Percentiles rank a stretch among this genome's conserved stretches.
Evolutionary conservation across 2,113 vertebrate species (phyloP).

Genomic region (Cinclus cinclus): DNA sequence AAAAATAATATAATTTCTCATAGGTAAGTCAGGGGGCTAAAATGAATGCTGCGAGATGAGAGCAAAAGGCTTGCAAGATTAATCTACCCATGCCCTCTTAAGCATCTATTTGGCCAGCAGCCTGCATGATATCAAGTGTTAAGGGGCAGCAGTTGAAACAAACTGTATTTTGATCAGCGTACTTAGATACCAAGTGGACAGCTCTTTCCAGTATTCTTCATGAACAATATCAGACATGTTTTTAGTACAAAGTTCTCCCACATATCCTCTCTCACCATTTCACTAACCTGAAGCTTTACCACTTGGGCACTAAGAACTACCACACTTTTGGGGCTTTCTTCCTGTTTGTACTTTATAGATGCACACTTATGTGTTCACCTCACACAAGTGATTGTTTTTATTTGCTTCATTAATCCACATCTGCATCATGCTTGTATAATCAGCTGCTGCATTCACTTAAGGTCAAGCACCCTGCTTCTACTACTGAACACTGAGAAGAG

Average conservation of each 20-base stretch:
- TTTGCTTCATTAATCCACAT: background rate
- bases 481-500: background rate
- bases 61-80: background rate
- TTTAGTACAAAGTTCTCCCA: background rate
- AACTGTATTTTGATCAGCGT: background rate
- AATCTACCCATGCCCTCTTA: conserved; percentile 4
- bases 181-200: background rate
- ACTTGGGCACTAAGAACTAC: background rate
- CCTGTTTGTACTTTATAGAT: background rate
- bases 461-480: background rate
- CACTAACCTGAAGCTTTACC: background rate
- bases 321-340: background rate
- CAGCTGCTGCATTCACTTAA: background rate
- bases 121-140: conserved; percentile 32
- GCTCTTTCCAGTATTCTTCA: background rate
- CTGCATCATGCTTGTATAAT: background rate
- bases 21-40: background rate
- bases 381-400: background rate
- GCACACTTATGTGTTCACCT: background rate
- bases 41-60: background rate
- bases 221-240: background rate
- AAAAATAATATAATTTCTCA: background rate
- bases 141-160: conserved; percentile 11
- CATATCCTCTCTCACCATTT: background rate
- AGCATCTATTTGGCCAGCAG: conserved; percentile 39